Conservation (phyloP, 2,888 invertebrate genomes). For the Pegoplata infirma region DNA sequence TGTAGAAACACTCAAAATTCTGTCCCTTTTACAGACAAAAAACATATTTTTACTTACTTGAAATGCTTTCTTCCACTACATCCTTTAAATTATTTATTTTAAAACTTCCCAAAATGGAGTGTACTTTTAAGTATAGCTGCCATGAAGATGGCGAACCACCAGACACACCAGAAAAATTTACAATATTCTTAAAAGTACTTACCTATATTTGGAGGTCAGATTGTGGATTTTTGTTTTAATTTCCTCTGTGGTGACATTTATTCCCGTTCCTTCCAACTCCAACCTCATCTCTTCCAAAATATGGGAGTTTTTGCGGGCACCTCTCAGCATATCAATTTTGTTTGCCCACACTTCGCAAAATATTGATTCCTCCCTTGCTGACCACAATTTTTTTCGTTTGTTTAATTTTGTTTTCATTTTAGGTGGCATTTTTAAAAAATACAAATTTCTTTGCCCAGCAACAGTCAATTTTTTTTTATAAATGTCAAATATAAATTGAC, state of each 20-base stretch:
- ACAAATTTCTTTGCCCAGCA: too few species aligned
- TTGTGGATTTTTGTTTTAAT: constrained; percentile 7
- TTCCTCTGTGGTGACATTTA: neutral
- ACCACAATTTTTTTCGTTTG: neutral
- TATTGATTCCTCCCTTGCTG: neutral
- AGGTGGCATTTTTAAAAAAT: too few species aligned
- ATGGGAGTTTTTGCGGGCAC: neutral
- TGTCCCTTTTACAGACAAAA: too few species aligned
- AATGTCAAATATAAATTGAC: too few species aligned
- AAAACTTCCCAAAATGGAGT: neutral
- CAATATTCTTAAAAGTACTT: neutral
- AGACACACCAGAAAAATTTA: neutral
- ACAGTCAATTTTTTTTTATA: too few species aligned
- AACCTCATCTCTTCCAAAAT: neutral
- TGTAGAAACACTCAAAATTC: too few species aligned
- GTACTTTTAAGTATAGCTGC: neutral
- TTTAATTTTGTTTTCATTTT: too few species aligned
- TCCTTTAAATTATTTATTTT: too few species aligned
- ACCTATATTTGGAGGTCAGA: constrained; percentile 11
- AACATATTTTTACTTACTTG: too few species aligned
- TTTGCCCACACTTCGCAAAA: neutral
- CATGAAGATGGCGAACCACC: neutral
- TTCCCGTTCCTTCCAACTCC: neutral
- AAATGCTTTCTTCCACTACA: too few species aligned
- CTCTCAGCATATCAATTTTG: neutral